Conservation (phyloP, 1,140 invertebrate species). For the Drosophila tristis region DNA sequence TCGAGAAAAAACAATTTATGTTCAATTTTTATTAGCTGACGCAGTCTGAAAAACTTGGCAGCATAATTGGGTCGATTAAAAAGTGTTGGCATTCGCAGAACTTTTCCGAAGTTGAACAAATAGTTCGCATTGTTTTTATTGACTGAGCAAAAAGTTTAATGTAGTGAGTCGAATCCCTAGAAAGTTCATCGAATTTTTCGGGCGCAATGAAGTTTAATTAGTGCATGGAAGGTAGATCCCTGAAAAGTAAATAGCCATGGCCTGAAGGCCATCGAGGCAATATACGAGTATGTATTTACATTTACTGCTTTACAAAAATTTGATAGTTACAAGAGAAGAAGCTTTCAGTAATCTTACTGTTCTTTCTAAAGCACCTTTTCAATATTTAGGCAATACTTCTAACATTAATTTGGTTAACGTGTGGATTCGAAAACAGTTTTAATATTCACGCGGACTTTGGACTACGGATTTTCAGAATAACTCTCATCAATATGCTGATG, state of each 20-base stretch:
- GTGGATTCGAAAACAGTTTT: not conserved
- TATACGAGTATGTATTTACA: slow-evolving; percentile 14
- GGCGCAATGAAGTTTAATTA: slow-evolving; percentile 55
- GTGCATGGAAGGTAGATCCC: slow-evolving; percentile 21
- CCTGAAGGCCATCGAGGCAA: slow-evolving; percentile 4
- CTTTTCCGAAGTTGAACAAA: slow-evolving; percentile 65
- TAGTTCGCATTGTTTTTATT: slow-evolving; percentile 72
- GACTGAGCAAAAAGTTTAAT: slow-evolving; percentile 67
- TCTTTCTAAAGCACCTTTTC: too few species aligned
- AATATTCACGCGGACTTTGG: not conserved
- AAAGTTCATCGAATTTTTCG: slow-evolving; percentile 43
- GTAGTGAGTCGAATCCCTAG: slow-evolving; percentile 28
- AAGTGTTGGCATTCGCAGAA: slow-evolving; percentile 54
- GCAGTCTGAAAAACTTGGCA: slow-evolving; percentile 57
- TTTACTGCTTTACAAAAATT: not conserved
- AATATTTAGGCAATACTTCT: not conserved
- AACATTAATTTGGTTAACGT: not conserved
- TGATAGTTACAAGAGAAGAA: not conserved
- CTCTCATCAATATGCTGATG: slow-evolving; percentile 36
- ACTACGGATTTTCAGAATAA: not conserved
- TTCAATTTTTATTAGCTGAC: slow-evolving; percentile 62
- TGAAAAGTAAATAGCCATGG: slow-evolving; percentile 33
- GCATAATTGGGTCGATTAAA: slow-evolving; percentile 78
- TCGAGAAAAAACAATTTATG: slow-evolving; percentile 46
- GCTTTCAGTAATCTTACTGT: not conserved